Evolutionary conservation across 2,797 vertebrate species (phyloP).

Genomic region (Pogoniulus pusillus): DNA sequence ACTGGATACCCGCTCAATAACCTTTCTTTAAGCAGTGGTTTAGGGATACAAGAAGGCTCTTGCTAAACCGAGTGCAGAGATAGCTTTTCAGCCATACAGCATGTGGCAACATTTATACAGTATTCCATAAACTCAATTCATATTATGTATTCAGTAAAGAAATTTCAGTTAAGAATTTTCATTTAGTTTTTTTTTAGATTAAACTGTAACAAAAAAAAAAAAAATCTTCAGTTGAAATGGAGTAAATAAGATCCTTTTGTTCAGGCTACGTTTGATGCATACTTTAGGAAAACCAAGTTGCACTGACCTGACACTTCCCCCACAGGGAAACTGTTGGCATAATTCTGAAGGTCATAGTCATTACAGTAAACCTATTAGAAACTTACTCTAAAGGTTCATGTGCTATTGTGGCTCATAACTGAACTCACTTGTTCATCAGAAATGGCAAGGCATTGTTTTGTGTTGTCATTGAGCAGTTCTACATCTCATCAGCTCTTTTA

Average conservation of each 20-base stretch:
- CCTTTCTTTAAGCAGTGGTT: conserved; percentile 56
- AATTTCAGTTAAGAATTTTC: neutral
- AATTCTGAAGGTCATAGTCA: conserved; percentile 65
- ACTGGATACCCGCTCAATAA: conserved; percentile 70
- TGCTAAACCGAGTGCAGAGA: conserved; percentile 24
- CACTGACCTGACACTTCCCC: conserved; percentile 51
- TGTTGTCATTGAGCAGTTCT: neutral
- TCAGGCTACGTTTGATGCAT: conserved; percentile 12
- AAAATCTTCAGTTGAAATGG: neutral
- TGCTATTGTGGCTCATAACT: conserved; percentile 4
- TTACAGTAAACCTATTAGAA: conserved; percentile 59
- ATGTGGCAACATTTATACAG: neutral
- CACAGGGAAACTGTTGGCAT: conserved; percentile 55
- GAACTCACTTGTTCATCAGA: neutral
- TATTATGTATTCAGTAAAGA: conserved; percentile 3
- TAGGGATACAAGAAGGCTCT: conserved; percentile 19
- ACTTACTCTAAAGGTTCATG: conserved; percentile 59
- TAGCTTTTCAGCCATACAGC: neutral
- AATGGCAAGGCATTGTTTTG: neutral
- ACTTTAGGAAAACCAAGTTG: conserved; percentile 27
- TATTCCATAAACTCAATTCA: conserved; percentile 2
- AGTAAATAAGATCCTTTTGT: conserved; percentile 48
- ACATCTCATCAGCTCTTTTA: neutral
- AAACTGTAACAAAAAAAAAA: neutral
- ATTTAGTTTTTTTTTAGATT: too few species aligned